phyloP scores from a whole-genome alignment of 1,140 invertebrate species.

The Ooceraea biroi region DNA sequence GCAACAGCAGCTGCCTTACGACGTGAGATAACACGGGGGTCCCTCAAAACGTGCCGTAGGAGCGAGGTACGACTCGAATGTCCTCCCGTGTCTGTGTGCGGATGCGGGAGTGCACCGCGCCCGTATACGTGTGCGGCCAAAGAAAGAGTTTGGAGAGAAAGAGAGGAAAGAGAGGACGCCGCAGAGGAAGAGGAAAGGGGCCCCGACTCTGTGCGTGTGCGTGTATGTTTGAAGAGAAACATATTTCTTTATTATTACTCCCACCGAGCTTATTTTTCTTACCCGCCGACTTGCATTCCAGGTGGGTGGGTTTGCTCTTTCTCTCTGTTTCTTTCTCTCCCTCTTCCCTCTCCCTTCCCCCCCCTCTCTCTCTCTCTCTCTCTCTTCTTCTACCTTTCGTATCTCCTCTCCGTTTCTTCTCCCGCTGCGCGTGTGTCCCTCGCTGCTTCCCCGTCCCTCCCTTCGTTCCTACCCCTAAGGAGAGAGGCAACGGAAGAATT shows the following conservation, averaged over 20 bases:
- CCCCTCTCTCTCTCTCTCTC: not conserved
- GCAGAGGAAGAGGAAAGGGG: slow-evolving; percentile 40
- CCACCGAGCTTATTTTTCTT: slow-evolving; percentile 86
- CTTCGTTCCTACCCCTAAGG: too few species aligned
- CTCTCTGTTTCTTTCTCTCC: not conserved
- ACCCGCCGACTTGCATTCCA: slow-evolving; percentile 83
- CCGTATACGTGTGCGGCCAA: slow-evolving; percentile 51
- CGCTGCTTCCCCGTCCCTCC: too few species aligned
- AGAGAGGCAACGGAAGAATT: slow-evolving; percentile 56
- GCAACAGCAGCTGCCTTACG: slow-evolving; percentile 75
- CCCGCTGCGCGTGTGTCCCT: too few species aligned
- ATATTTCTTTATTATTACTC: slow-evolving; percentile 87
- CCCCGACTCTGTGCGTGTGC: slow-evolving; percentile 63
- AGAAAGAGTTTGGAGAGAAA: slow-evolving; percentile 43
- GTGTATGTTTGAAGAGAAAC: slow-evolving; percentile 84
- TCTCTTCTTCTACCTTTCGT: slow-evolving; percentile 4
- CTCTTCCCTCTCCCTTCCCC: not conserved
- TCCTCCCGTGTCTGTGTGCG: slow-evolving; percentile 4
- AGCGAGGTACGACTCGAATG: slow-evolving; percentile 60
- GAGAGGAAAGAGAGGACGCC: slow-evolving; percentile 31
- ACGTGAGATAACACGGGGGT: slow-evolving; percentile 77
- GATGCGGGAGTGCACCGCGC: slow-evolving; percentile 17
- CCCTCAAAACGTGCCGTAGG: slow-evolving; percentile 72
- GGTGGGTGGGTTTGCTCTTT: slow-evolving; percentile 76
- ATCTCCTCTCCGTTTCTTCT: not conserved